These are phyloP conservation scores for Bufo bufo DNA, from an alignment of 2,113 vertebrate genomes.

Conservation along the genomic window DNA sequence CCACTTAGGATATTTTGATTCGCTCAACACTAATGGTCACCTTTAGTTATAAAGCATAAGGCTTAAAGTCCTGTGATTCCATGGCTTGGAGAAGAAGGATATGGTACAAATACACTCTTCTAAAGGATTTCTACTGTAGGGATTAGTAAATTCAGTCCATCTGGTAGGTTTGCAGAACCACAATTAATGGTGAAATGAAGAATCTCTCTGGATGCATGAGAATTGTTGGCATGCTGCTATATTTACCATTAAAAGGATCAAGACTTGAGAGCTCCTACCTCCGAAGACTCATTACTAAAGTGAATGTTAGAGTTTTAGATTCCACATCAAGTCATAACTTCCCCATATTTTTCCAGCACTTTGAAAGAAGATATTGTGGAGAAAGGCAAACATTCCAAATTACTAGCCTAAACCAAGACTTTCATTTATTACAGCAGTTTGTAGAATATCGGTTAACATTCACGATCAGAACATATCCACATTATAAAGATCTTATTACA, in stretches of 20 bases:
- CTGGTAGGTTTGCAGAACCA: neutral
- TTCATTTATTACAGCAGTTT: constrained; percentile 3
- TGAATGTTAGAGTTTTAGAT: neutral
- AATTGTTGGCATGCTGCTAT: neutral
- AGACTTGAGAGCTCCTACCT: neutral
- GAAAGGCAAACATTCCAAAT: constrained; percentile 3
- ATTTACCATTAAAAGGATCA: neutral
- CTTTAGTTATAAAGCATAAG: no score
- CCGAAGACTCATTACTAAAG: neutral
- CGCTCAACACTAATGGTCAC: no score
- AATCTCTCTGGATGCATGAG: neutral
- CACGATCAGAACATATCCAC: neutral
- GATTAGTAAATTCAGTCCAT: neutral
- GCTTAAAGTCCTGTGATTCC: neutral
- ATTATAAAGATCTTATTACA: constrained; percentile 12
- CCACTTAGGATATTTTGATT: no score
- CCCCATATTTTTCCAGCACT: neutral
- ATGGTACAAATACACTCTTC: neutral
- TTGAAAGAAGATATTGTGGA: constrained; percentile 22
- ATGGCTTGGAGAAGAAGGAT: neutral
- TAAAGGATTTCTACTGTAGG: neutral
- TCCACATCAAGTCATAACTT: constrained; percentile 1
- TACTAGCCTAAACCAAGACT: neutral
- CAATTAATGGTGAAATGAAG: neutral
- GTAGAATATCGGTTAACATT: neutral